These are phyloP conservation scores for Drosophila serrata DNA, from an alignment of 1,140 invertebrate genomes.

Conservation along the genomic window DNA sequence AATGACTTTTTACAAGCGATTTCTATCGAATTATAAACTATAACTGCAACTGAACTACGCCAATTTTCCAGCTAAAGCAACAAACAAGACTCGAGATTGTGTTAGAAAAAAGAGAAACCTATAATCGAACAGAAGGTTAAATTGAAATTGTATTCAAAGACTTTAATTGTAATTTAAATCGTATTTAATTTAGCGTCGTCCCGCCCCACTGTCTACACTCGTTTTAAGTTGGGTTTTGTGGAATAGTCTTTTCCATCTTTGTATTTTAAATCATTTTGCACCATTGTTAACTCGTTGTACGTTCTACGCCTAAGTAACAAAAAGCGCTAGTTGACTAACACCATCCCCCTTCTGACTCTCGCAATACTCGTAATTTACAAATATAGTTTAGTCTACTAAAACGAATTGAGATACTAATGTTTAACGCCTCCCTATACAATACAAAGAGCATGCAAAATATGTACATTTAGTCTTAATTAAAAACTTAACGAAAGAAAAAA, in stretches of 20 bases:
- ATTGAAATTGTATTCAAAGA: slow-evolving; percentile 70
- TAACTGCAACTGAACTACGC: slow-evolving; percentile 40
- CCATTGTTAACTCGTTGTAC: slow-evolving; percentile 78
- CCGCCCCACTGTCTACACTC: slow-evolving; percentile 47
- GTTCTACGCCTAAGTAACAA: slow-evolving; percentile 65
- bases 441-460: slow-evolving; percentile 36
- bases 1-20: slow-evolving; percentile 70
- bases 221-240: slow-evolving; percentile 60
- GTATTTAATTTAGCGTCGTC: slow-evolving; percentile 51
- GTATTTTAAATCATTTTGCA: slow-evolving; percentile 31
- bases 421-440: slow-evolving; percentile 62
- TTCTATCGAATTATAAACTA: slow-evolving; percentile 33
- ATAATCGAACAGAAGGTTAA: slow-evolving; percentile 45
- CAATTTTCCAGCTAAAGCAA: slow-evolving; percentile 70
- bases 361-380: slow-evolving; percentile 65
- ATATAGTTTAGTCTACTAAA: slow-evolving; percentile 64
- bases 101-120: slow-evolving; percentile 47
- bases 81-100: slow-evolving; percentile 72
- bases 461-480: slow-evolving; percentile 63
- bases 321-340: slow-evolving; percentile 46
- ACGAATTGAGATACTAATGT: slow-evolving; percentile 68
- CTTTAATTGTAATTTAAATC: slow-evolving; percentile 70
- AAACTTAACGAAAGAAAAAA: slow-evolving; percentile 37
- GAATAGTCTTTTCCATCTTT: slow-evolving; percentile 24
- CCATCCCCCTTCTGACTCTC: slow-evolving; percentile 52